Base-by-base conservation (phyloP, 2,888 invertebrate genomes). In the Nineta flava region DNA sequence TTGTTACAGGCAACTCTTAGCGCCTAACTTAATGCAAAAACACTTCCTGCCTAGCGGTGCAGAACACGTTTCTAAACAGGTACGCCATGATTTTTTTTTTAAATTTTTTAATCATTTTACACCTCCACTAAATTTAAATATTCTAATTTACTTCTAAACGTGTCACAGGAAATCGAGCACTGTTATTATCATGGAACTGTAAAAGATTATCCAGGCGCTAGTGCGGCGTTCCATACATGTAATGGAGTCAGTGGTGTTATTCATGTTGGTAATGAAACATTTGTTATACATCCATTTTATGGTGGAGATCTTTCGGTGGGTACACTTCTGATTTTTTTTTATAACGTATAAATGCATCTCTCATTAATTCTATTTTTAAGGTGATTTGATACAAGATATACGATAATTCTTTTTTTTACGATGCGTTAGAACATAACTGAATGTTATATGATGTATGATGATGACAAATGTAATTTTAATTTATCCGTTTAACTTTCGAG, bases 151-250 rank as follows among this genome's bases (percentile, higher is more conserved):
- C 19, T 9, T 15, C 7, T 15, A 9, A 16, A 48, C 47, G 54
- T 57, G 56, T 59, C 67, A 1, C 75, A 92, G 90, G 91, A 91
- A 74, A 90, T 93, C 69, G 95, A 96, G 69, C 95, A 96, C 72
- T 97, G 97, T 69, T 97, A 95, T 75, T 97, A 97, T 70, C 96
- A 97, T 69, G 96, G 96, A 53, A 88, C 88, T 3, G 94, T 97
- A 51, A 93, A 91, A 68, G 94, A 94, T 72, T 92, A 94, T 71
- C 92, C 94, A 7, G 93, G 92, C 56, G 94, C 95, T 17, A 87
- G 87, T 56, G 96, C 95, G 19, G 95, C 96, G 58, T 88, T 97
- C 72, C 92, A 94, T 71, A 97, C 96, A 49, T 97, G 97, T 73
- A 92, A 93, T 69, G 97, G 97, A 48, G 88, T 97, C 60, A 91